Conservation (phyloP, 2,888 invertebrate species). For the Clanis bilineata region DNA sequence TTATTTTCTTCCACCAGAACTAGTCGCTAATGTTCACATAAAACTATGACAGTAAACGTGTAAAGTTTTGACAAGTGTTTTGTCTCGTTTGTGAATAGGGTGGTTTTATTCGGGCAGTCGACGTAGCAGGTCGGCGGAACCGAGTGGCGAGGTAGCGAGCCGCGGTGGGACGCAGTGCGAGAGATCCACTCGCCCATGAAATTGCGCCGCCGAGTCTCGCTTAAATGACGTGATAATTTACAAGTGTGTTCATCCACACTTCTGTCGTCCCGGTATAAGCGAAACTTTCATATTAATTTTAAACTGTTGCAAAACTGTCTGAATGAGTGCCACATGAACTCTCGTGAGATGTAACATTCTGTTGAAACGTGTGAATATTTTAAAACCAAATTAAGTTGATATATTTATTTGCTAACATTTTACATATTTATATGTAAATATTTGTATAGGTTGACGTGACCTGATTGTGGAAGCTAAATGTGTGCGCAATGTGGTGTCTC, state of each 20-base stretch:
- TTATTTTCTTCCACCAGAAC: not conserved
- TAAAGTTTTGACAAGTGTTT: slow-evolving; percentile 8
- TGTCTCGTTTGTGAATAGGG: slow-evolving; percentile 4
- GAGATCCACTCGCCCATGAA: slow-evolving; percentile 50
- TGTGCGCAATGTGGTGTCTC: too few relatives aligned
- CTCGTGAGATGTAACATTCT: slow-evolving; percentile 9
- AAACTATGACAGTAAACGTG: not conserved
- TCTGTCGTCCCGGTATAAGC: slow-evolving; percentile 36
- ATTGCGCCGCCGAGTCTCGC: slow-evolving; percentile 52
- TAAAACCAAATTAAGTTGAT: not conserved
- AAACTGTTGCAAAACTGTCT: slow-evolving; percentile 17
- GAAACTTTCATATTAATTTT: slow-evolving; percentile 46
- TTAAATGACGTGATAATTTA: slow-evolving; percentile 64
- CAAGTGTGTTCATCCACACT: slow-evolving; percentile 50
- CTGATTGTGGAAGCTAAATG: not conserved
- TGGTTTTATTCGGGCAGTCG: not conserved
- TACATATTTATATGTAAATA: too few relatives aligned
- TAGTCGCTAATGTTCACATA: slow-evolving; percentile 5
- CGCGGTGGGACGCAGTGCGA: slow-evolving; percentile 32
- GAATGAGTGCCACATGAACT: slow-evolving; percentile 12
- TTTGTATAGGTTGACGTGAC: too few relatives aligned
- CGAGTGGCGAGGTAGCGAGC: slow-evolving; percentile 17
- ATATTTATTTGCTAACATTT: not conserved
- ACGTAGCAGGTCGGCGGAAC: not conserved
- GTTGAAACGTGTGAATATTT: not conserved